These are phyloP conservation scores for Lasius platythorax DNA, from an alignment of 2,888 invertebrate species.

Conservation along the genomic window DNA sequence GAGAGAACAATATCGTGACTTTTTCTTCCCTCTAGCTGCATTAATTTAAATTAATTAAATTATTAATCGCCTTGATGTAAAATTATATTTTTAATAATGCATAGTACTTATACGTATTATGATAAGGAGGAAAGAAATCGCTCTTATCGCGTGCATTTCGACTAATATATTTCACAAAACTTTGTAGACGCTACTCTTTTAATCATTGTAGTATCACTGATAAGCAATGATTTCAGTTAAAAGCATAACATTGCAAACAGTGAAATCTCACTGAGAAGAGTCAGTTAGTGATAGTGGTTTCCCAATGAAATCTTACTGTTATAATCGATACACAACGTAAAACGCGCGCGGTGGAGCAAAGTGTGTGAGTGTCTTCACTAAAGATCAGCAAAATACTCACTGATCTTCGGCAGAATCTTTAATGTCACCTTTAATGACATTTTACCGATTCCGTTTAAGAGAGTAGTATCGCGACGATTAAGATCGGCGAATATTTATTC, in stretches of 20 bases:
- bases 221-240: neutral
- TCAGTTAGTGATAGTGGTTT: neutral
- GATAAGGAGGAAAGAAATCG: neutral
- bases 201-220: neutral
- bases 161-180: neutral
- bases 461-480: neutral
- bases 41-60: conserved; percentile 5
- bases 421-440: neutral
- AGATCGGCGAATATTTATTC: conserved; percentile 1
- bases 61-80: neutral
- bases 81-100: neutral
- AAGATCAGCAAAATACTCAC: no score
- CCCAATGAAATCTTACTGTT: no score
- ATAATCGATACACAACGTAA: no score
- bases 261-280: no score
- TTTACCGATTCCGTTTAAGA: neutral
- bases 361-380: no score
- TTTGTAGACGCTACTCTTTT: neutral
- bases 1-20: neutral
- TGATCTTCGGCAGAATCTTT: no score
- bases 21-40: neutral
- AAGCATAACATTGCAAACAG: neutral
- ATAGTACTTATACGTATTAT: neutral
- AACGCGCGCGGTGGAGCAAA: no score
- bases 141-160: neutral